A percentile compares a stretch with the other conserved stretches of the same genome.
phyloP scores from a whole-genome alignment of 2,888 invertebrate species.

The Hypena proboscidalis region DNA sequence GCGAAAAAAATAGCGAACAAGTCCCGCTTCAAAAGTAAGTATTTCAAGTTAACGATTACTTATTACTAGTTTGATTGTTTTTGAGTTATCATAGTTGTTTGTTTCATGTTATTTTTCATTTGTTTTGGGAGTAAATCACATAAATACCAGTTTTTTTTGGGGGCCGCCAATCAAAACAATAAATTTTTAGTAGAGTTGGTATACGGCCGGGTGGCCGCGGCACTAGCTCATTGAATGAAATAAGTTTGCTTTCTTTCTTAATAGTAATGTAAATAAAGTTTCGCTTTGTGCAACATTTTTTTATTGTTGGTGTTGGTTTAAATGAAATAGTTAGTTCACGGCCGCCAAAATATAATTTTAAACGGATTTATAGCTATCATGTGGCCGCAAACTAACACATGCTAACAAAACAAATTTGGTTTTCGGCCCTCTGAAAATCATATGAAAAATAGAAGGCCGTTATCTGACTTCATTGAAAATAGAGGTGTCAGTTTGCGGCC shows the following conservation, averaged over 20 bases:
- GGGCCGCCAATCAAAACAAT: constrained; percentile 18
- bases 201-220: constrained; percentile 20
- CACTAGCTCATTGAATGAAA: constrained; percentile 15
- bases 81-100: constrained; percentile 10
- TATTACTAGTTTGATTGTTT: constrained; percentile 20
- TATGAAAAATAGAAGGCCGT: constrained; percentile 14
- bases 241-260: constrained; percentile 16
- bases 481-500: constrained; percentile 11
- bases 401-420: constrained; percentile 2
- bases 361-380: constrained; percentile 9
- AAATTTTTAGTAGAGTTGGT: constrained; percentile 14
- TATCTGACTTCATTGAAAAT: constrained; percentile 14
- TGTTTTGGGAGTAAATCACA: constrained; percentile 17
- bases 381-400: constrained; percentile 13
- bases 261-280: constrained; percentile 15
- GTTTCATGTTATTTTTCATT: constrained; percentile 13
- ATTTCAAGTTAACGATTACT: constrained; percentile 14
- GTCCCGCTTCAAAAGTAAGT: constrained; percentile 14
- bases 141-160: constrained; percentile 18
- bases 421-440: constrained; percentile 12
- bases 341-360: constrained; percentile 18
- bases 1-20: constrained; percentile 8
- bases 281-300: constrained; percentile 14
- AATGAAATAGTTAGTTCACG: constrained; percentile 14
- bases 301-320: constrained; percentile 12